Base-by-base conservation (phyloP, 1,140 invertebrate species). In the Sycophila sp. region DNA sequence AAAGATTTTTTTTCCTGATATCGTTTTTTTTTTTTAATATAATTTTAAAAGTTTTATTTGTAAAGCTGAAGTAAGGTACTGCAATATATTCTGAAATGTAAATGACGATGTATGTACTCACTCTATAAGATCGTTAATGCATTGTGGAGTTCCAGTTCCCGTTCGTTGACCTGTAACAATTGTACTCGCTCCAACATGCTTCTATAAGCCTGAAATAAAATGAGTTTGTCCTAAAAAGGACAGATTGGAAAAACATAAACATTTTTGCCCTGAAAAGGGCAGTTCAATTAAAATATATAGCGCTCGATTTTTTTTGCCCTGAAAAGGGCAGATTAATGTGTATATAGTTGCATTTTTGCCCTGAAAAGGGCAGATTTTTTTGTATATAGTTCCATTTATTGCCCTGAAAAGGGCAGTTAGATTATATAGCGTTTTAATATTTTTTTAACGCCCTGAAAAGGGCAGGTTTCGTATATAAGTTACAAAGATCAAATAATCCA, bases 371-470 rank as follows among this genome's bases (percentile, higher is more conserved):
- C 77, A 75, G 67, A n/a, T 49, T 77, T 70, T n/a, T 26, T 53
- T 6, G 47, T 11, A 47, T 42, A 45, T 64, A 51, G 59, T 69
- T 71, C 42, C 34, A 68, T 11, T 67, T 51, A 42, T 66, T 67
- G 38, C 5, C 51, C 32, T 55, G 64, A 72, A 62, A 69, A 69
- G 58, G 58, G n/a, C 58, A 62, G 58, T 17, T 69, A n/a, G n/a
- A n/a, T 38, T 45, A 19, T 65, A 32, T 59, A 40, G 30, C 22
- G 34, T 56, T 30, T 19, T 60, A 30, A 7, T 47, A 15, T 13
- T 24, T 17, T 62, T 67, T 15, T 53, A 45, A 77, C 78, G 76
- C 71, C 74, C 76, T 81, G 42, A 81, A 76, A 80, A 81, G 79
- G 74, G 73, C 80, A 80, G 72, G 62, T 80, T 77, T 38, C 15